These are phyloP conservation scores for Neodiprion pinetum DNA, from an alignment of 1,140 invertebrate species.

Conservation along the genomic window DNA sequence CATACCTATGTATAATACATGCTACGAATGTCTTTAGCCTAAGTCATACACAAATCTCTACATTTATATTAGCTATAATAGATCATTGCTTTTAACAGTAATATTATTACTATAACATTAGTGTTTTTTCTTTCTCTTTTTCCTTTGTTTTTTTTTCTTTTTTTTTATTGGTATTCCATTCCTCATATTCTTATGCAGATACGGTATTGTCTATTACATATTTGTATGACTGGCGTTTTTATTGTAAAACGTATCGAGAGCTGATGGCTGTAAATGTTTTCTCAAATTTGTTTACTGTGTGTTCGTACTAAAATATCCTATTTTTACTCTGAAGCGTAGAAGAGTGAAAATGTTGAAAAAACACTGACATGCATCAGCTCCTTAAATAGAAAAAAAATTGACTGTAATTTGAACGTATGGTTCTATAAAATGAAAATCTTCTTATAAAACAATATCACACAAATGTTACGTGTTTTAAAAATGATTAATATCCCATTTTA, in stretches of 20 bases:
- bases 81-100: slow-evolving; percentile 35
- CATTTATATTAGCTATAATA: slow-evolving; percentile 29
- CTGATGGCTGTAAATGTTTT: slow-evolving; percentile 9
- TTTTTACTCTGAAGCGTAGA: neutral
- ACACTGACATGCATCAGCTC: neutral
- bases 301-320: neutral
- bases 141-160: slow-evolving; percentile 13
- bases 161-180: neutral
- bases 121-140: slow-evolving; percentile 18
- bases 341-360: slow-evolving; percentile 11
- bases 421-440: neutral
- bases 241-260: slow-evolving; percentile 6
- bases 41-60: slow-evolving; percentile 37
- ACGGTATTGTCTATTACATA: slow-evolving; percentile 56
- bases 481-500: neutral
- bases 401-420: neutral
- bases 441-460: neutral
- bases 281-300: neutral
- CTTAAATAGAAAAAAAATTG: slow-evolving; percentile 15
- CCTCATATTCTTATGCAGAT: slow-evolving; percentile 32
- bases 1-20: neutral
- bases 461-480: neutral
- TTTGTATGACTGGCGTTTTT: slow-evolving; percentile 36
- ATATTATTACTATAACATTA: slow-evolving; percentile 30
- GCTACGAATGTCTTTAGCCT: neutral